phyloP scores from a whole-genome alignment of 1,140 invertebrate genomes.

The Eupristina koningsbergeri region DNA sequence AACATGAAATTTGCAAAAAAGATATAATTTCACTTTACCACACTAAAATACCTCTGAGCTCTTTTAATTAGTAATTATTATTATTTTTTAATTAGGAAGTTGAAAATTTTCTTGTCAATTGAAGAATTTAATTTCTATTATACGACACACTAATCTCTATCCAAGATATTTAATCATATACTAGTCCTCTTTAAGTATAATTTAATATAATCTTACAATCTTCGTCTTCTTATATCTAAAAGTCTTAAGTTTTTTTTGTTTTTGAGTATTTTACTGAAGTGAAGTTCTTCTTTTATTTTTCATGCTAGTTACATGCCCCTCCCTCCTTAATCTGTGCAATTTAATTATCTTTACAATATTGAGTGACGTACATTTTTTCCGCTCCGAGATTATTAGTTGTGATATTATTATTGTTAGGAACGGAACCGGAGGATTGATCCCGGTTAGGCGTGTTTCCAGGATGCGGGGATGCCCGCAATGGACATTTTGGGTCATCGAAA shows the following conservation, averaged over 20 bases:
- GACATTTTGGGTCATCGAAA: no score
- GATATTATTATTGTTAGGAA: no score
- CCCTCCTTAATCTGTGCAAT: neutral
- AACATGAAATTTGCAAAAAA: no score
- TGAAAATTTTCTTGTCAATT: neutral
- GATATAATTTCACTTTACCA: no score
- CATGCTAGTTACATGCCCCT: neutral
- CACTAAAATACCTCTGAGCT: no score
- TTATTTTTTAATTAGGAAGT: neutral
- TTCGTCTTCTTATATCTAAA: neutral
- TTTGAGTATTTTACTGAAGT: neutral
- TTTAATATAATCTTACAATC: slow-evolving; percentile 20
- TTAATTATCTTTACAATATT: slow-evolving; percentile 7
- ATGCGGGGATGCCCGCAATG: no score
- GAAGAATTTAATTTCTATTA: neutral
- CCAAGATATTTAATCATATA: neutral
- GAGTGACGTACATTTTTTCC: neutral
- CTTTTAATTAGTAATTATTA: neutral
- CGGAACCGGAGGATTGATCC: no score
- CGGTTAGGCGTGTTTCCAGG: no score
- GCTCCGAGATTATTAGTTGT: no score
- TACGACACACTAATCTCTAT: neutral
- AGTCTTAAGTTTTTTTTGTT: neutral
- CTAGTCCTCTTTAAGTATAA: slow-evolving; percentile 1
- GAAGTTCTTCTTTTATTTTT: neutral